Percentiles rank a stretch among this genome's conserved stretches.
These are phyloP conservation scores for Neoaliturus tenellus DNA, from an alignment of 2,888 invertebrate genomes.

Conservation along the genomic window DNA sequence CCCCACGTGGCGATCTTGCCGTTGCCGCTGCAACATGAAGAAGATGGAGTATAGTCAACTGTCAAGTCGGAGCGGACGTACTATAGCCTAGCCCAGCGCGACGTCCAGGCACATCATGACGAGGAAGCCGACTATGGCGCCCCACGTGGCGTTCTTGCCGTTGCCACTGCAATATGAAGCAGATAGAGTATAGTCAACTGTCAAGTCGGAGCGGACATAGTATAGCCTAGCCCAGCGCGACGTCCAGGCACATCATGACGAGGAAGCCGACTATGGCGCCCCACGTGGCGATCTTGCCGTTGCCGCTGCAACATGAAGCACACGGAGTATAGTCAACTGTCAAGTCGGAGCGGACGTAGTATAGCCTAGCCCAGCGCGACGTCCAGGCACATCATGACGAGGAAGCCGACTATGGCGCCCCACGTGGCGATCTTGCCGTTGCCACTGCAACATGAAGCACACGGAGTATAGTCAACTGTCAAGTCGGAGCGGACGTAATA, in stretches of 20 bases:
- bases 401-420: no score
- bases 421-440: no score
- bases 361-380: slow-evolving; percentile 88
- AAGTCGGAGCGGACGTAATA: no score
- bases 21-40: slow-evolving; percentile 97
- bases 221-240: slow-evolving; percentile 86
- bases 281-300: slow-evolving; percentile 97
- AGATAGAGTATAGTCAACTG: not conserved
- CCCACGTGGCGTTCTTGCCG: slow-evolving; percentile 96
- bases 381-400: no score
- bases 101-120: slow-evolving; percentile 99
- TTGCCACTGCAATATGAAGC: no score
- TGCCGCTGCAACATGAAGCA: slow-evolving; percentile 93
- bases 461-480: no score
- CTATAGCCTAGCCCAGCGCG: slow-evolving; percentile 90
- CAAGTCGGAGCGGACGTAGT: not conserved
- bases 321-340: no score
- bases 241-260: slow-evolving; percentile 99
- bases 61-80: no score
- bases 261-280: slow-evolving; percentile 95
- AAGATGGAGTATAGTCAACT: no score
- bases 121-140: slow-evolving; percentile 94
- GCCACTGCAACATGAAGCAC: no score
- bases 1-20: slow-evolving; percentile 97
- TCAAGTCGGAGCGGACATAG: not conserved